Evolutionary conservation across 2,113 vertebrate genomes (phyloP).

Genomic region (Pionites leucogaster): DNA sequence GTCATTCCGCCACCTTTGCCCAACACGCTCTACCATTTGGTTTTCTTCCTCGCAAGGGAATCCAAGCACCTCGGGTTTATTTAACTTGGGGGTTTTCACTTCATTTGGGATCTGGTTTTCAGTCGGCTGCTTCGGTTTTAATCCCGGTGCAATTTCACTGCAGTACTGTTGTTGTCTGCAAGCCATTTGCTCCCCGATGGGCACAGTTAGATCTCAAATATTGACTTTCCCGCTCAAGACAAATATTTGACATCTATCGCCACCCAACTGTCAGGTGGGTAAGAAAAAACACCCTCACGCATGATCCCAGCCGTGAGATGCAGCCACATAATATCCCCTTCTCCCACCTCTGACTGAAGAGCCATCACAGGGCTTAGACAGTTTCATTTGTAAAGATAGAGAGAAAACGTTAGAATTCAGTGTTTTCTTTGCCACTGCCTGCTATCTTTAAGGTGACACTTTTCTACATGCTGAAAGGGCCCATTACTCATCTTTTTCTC

Average conservation of each 20-base stretch:
- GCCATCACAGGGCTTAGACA: background rate
- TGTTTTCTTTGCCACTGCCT: background rate
- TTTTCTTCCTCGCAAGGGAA: background rate
- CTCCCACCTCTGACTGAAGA: background rate
- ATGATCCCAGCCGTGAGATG: background rate
- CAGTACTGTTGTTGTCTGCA: background rate
- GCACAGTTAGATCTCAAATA: background rate
- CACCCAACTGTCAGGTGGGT: background rate
- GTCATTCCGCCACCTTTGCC: constrained; percentile 32
- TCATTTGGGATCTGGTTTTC: background rate
- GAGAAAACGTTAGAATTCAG: background rate
- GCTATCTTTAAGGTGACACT: background rate
- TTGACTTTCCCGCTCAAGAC: constrained; percentile 1
- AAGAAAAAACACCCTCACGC: background rate
- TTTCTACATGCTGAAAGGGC: background rate
- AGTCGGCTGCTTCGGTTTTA: background rate
- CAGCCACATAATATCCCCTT: background rate
- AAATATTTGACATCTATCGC: constrained; percentile 24
- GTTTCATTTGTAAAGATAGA: background rate
- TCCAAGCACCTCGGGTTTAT: background rate
- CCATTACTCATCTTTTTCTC: background rate
- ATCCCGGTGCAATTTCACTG: background rate
- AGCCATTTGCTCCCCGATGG: background rate
- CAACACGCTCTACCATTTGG: background rate
- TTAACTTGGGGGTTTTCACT: background rate